These are phyloP conservation scores for Gymnogyps californianus DNA, from an alignment of 2,113 vertebrate genomes.

Conservation along the genomic window DNA sequence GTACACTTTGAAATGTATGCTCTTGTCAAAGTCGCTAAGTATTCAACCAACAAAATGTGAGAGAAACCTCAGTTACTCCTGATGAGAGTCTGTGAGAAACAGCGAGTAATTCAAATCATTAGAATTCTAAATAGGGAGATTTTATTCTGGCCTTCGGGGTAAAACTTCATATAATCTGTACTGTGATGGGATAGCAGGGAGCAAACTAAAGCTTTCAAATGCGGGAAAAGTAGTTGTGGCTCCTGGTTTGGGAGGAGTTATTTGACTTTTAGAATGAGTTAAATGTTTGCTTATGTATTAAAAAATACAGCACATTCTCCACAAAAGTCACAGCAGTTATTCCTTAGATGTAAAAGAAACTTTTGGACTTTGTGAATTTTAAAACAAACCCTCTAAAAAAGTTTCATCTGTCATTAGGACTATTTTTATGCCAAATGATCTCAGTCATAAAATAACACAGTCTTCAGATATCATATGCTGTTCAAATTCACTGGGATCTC, in stretches of 20 bases:
- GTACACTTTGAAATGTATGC: not conserved
- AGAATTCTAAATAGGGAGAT: not conserved
- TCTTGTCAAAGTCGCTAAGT: not conserved
- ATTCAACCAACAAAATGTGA: not conserved
- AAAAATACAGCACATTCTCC: not conserved
- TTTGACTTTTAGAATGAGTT: not conserved
- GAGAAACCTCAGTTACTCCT: not conserved
- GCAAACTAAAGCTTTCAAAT: not conserved
- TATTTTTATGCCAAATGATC: not conserved
- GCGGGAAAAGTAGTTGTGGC: not conserved
- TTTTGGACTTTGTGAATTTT: not conserved
- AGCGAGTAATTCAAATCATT: not conserved
- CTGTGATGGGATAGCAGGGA: not conserved
- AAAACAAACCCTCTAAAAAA: not conserved
- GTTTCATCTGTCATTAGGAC: not conserved
- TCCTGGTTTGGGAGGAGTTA: not conserved
- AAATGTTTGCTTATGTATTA: not conserved
- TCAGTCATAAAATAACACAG: not conserved
- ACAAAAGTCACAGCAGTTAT: not conserved
- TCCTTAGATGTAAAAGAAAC: not conserved
- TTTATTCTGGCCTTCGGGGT: not conserved
- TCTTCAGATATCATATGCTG: not conserved
- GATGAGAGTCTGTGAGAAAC: not conserved
- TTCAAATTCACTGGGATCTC: not conserved
- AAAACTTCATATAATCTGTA: not conserved